These are phyloP conservation scores for Pituophis catenifer DNA, from an alignment of 2,113 vertebrate genomes.

Conservation along the genomic window DNA sequence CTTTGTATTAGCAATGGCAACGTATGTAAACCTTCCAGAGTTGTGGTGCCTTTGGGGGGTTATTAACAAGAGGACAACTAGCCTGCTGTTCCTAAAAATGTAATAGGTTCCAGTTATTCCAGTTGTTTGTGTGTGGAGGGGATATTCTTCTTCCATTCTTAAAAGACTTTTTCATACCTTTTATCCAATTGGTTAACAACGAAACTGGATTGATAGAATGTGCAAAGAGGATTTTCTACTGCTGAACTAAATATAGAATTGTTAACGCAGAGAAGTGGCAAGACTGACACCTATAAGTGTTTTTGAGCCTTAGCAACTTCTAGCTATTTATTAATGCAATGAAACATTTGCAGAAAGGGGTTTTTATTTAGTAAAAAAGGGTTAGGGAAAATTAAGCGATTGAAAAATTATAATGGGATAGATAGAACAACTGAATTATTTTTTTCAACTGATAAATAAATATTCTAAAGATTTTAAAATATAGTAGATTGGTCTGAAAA, in stretches of 20 bases:
- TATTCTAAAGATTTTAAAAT: not conserved
- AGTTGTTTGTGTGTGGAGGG: rapidly evolving
- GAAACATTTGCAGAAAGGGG: not conserved
- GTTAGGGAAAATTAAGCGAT: not conserved
- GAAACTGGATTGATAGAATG: not conserved
- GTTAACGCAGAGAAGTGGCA: not conserved
- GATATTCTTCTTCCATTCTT: not conserved
- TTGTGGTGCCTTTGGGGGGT: not conserved
- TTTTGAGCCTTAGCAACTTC: not conserved
- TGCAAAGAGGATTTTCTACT: not conserved
- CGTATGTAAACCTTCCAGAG: not conserved
- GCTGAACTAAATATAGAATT: not conserved
- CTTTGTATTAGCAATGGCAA: not conserved
- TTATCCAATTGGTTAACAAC: not conserved
- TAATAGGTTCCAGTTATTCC: not conserved
- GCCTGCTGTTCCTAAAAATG: not conserved
- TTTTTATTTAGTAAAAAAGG: not conserved
- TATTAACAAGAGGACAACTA: not conserved
- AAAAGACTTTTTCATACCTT: not conserved
- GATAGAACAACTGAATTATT: not conserved
- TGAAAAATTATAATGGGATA: not conserved
- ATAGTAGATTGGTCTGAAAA: not conserved
- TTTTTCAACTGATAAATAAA: not conserved
- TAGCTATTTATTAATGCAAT: not conserved
- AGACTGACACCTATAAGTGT: not conserved